These are phyloP conservation scores for Colius striatus DNA, from an alignment of 2,113 vertebrate species.

Conservation along the genomic window DNA sequence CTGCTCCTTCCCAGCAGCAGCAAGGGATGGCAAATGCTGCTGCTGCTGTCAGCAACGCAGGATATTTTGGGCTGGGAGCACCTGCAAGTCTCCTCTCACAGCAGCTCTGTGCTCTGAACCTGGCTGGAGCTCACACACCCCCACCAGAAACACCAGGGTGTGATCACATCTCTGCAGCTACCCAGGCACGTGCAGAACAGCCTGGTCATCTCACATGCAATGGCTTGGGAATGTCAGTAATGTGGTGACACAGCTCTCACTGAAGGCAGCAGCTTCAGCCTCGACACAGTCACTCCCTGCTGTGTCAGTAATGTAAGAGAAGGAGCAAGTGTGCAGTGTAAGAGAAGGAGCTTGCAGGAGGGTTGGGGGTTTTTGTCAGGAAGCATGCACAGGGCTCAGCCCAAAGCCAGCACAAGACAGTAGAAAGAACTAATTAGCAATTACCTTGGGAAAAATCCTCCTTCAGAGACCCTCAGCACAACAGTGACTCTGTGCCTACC, in stretches of 20 bases:
- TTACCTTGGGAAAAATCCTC: neutral
- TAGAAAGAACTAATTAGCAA: neutral
- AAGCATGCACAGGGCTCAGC: neutral
- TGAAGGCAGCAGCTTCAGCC: neutral
- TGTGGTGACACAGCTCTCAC: neutral
- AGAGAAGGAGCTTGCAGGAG: neutral
- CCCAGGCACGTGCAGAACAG: neutral
- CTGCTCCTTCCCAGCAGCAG: neutral
- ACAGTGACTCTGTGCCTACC: neutral
- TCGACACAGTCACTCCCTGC: neutral
- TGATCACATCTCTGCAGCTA: neutral
- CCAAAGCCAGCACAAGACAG: neutral
- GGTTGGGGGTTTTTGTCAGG: neutral
- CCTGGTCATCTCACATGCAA: neutral
- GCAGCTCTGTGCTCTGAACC: neutral
- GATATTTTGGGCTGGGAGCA: neutral
- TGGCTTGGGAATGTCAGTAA: rapidly evolving
- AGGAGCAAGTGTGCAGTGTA: too few relatives aligned
- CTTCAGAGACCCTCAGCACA: neutral
- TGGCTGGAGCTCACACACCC: neutral
- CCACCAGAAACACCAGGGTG: neutral
- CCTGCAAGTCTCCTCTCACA: neutral
- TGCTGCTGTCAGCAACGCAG: too few relatives aligned
- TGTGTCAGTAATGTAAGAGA: neutral
- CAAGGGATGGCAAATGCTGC: neutral